Evolutionary conservation across 2,113 vertebrate species (phyloP), one percentile per base, ranked within the genome.

Genomic region (Trogon surrucura): DNA sequence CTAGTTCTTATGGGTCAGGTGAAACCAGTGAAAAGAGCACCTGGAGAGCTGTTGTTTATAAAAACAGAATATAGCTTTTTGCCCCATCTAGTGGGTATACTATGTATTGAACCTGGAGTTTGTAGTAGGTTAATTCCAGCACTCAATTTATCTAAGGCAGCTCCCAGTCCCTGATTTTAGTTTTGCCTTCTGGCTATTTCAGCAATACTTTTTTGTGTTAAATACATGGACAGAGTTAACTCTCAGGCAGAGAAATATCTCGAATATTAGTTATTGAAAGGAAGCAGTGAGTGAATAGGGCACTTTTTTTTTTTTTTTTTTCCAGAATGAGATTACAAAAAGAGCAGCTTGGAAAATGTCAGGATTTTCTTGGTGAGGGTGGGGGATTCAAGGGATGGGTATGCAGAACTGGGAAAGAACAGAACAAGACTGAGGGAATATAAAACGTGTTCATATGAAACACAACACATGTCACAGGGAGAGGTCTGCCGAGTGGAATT

Each of bases 61-160:
- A 27, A 4, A 13, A 7, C 51, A 48, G 17, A 94, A 10, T 13
- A 1, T 13, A 88, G 91, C 70, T 87, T 92, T 96, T 91, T 95
- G 94, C 96, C 85, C 95, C 96, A 95, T 91, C 96, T 96, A 96
- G 96, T 90, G 95, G 96, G 74, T 93, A 29, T 25, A 3, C 3
- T 5, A 3, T 22, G 94, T 45, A 95, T 34, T 94, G 89, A 95
- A 38, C 47, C 62, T 51, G 89, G 32, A 81, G 58, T 6, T 57
- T 1, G 36, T 5, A 21, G 14, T 18, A 0, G 21, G 91, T 91
- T 8, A 50, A 80, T 80, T 51, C 58, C 58, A 58, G 18, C 23
- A 2, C 0, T 48, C 34, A 16, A 5, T 4, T 77, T 48, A 2
- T 2, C 71, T 44, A 15, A 29, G 16, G 19, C 69, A 67, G 75